Conservation (phyloP, 2,888 invertebrate species). For the Oasisia sp. region DNA sequence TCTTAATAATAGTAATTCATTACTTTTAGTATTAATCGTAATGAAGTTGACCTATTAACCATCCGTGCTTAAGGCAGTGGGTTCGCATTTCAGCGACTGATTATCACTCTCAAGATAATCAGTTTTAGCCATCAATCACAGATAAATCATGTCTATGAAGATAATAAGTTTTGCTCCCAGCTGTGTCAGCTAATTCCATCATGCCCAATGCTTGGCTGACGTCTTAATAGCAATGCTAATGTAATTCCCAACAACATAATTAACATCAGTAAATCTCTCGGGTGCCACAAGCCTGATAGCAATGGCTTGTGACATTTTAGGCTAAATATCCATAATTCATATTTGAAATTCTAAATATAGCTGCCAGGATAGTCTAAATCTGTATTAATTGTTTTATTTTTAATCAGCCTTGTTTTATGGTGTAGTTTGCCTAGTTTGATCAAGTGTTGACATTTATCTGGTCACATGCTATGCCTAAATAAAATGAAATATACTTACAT, state of each 20-base stretch:
- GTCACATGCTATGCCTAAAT: too few species aligned
- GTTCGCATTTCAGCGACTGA: not conserved
- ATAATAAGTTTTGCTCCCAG: not conserved
- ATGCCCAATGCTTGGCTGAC: not conserved
- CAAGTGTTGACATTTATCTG: too few species aligned
- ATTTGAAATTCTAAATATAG: too few species aligned
- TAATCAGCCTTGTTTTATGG: too few species aligned
- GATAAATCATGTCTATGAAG: not conserved
- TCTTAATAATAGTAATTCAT: not conserved
- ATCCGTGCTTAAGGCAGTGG: not conserved
- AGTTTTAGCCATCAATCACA: not conserved
- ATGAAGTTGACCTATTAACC: slow-evolving; percentile 7
- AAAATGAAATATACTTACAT: too few species aligned
- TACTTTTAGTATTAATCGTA: not conserved
- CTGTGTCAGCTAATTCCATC: not conserved
- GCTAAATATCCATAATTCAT: too few species aligned
- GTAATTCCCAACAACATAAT: not conserved
- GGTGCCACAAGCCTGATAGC: not conserved
- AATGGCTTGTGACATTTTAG: not conserved
- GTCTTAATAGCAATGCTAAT: not conserved
- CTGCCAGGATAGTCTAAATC: too few species aligned
- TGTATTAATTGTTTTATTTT: too few species aligned
- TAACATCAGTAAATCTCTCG: not conserved
- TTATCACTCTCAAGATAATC: not conserved
- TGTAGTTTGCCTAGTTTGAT: too few species aligned